Conservation (phyloP, 2,113 vertebrate species). For the Prionailurus viverrinus region DNA sequence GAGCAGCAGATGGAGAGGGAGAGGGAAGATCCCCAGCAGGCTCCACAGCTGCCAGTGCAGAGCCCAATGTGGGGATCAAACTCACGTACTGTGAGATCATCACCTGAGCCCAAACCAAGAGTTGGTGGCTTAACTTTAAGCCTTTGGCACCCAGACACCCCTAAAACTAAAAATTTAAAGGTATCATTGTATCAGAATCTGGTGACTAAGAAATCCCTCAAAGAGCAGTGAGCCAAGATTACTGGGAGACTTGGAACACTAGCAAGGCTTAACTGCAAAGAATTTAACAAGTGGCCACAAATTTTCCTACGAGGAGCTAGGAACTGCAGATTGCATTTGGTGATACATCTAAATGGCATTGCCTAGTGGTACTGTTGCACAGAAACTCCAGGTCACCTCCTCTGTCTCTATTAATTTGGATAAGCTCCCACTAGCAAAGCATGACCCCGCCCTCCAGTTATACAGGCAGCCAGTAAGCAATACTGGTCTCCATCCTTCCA, state of each 20-base stretch:
- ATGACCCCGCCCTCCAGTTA: constrained; percentile 97
- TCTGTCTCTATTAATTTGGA: constrained; percentile 88
- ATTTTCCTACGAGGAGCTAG: constrained; percentile 62
- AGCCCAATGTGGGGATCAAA: no score
- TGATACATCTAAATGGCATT: constrained; percentile 83
- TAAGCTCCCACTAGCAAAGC: constrained; percentile 96
- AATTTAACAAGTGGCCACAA: constrained; percentile 85
- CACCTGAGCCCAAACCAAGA: no score
- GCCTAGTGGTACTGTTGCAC: not conserved
- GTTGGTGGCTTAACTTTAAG: no score
- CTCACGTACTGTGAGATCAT: no score
- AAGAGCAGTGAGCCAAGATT: constrained; percentile 54
- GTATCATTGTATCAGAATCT: not conserved
- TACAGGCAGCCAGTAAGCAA: constrained; percentile 94
- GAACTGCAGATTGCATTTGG: not conserved
- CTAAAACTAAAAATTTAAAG: not conserved
- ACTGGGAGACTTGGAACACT: constrained; percentile 55
- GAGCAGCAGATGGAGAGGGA: no score
- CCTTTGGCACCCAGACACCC: no score
- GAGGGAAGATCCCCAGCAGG: no score
- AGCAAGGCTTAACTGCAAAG: constrained; percentile 65
- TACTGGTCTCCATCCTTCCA: constrained; percentile 95
- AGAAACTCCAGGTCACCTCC: not conserved
- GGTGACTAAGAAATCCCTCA: constrained; percentile 62
- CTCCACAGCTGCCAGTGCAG: no score